phyloP scores from a whole-genome alignment of 2,113 vertebrate species.

The Willisornis vidua region DNA sequence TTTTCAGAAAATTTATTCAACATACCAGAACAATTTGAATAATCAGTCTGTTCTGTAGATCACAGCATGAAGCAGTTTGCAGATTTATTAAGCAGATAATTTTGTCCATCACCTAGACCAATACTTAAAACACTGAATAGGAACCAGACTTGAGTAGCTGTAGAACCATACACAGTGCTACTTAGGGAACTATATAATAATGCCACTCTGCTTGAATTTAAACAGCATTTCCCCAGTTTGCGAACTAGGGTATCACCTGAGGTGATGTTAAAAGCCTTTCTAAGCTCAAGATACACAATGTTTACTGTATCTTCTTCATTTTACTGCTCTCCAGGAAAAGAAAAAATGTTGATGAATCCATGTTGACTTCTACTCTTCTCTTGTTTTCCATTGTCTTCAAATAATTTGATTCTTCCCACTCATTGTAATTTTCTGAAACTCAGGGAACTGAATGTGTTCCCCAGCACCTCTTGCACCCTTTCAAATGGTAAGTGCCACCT shows the following conservation, averaged over 20 bases:
- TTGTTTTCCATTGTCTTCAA: background rate
- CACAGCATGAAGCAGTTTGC: background rate
- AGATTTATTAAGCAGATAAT: background rate
- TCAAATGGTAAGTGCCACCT: background rate
- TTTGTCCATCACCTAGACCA: background rate
- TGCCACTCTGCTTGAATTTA: background rate
- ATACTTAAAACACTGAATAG: background rate
- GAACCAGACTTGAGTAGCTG: rapidly evolving
- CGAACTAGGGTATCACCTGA: background rate
- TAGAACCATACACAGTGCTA: background rate
- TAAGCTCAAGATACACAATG: background rate
- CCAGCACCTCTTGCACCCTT: background rate
- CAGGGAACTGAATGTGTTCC: background rate
- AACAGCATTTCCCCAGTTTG: background rate
- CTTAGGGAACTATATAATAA: background rate
- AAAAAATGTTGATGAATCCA: background rate
- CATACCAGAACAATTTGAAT: background rate
- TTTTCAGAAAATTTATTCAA: background rate
- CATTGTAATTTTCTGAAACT: background rate
- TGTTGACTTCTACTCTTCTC: background rate
- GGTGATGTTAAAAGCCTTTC: background rate
- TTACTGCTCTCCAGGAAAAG: background rate
- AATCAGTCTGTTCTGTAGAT: background rate
- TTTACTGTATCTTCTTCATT: background rate
- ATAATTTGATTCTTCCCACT: background rate